Conservation (phyloP, 2,113 vertebrate species). For the Syrmaticus mikado region DNA sequence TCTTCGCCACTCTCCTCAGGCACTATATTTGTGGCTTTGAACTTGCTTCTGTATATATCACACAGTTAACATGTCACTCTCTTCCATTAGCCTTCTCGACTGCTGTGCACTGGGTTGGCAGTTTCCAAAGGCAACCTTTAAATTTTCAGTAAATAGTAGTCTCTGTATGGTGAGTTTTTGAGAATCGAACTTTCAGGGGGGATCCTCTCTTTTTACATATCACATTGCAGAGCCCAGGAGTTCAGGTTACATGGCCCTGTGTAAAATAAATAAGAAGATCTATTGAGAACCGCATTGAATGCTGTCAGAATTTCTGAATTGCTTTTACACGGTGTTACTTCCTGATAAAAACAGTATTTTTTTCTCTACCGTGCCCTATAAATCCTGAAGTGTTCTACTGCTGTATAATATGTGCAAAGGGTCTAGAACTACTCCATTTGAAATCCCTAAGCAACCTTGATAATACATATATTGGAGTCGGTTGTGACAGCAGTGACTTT, state of each 20-base stretch:
- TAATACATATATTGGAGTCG: background rate
- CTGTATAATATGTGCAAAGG: background rate
- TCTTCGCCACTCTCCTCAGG: slow-evolving; percentile 2
- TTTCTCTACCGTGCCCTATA: background rate
- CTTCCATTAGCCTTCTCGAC: slow-evolving; percentile 22
- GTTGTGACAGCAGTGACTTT: slow-evolving; percentile 19
- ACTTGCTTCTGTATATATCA: slow-evolving; percentile 9
- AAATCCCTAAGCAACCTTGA: background rate
- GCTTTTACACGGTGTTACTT: background rate
- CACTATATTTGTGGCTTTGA: slow-evolving; percentile 18
- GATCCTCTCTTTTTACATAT: background rate
- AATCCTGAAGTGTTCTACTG: background rate
- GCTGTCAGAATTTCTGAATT: background rate
- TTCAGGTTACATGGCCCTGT: background rate
- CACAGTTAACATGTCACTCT: slow-evolving; percentile 12
- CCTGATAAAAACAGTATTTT: background rate
- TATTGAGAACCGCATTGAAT: background rate
- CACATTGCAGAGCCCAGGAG: background rate
- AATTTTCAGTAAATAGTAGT: background rate
- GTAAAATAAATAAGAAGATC: background rate
- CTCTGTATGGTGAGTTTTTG: background rate
- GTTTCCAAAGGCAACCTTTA: slow-evolving; percentile 35
- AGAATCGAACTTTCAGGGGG: background rate
- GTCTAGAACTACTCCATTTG: background rate
- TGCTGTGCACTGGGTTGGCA: background rate